Evolutionary conservation across 2,888 invertebrate genomes (phyloP), one percentile per base, ranked within the genome.

Genomic region (Auanema freiburgensis): DNA sequence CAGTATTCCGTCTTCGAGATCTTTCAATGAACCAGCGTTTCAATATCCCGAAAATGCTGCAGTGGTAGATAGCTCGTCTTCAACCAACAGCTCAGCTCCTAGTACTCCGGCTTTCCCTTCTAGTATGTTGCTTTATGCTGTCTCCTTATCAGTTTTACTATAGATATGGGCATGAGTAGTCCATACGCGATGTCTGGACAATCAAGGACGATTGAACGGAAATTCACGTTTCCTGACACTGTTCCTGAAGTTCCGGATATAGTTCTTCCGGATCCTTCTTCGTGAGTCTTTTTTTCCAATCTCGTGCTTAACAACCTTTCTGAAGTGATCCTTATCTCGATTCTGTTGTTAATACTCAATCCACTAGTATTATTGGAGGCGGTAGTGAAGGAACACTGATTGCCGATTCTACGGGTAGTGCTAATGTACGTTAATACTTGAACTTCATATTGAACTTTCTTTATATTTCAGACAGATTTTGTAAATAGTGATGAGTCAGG

Each of bases 51-150:
- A 74, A 25, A 65, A 69, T 10, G 63, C 75, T 23, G 59, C 63
- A 12, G 53, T 76, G 14, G 71, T 70, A 40, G 80, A 80, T 57
- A 78, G 78, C 14, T 78, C 78, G 1, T 76, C 77, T 2, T 80
- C 80, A 3, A 79, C 80, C 10, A 80, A 79, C 51, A 80, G 80
- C 63, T 80, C 80, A 18, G 76, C 80, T 11, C 80, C 80, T 2
- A 78, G 79, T 21, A 80, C 80, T 33, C 80, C 80, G 40, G 80
- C 76, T 11, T 25, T 74, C 57, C 67, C 69, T 46, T 40, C 52
- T 18, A 63, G 64, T 43, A 24, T 53, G 52, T 23, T 18, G 46
- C 21, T 5, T 46, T 46, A 46, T 21, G 3, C 3, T 18, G 3
- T 46, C 16, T 46, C 46, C 3, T 21, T 52, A 8, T 52, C 52